Conservation (phyloP, 2,888 invertebrate species). For the Odiellus spinosus region DNA sequence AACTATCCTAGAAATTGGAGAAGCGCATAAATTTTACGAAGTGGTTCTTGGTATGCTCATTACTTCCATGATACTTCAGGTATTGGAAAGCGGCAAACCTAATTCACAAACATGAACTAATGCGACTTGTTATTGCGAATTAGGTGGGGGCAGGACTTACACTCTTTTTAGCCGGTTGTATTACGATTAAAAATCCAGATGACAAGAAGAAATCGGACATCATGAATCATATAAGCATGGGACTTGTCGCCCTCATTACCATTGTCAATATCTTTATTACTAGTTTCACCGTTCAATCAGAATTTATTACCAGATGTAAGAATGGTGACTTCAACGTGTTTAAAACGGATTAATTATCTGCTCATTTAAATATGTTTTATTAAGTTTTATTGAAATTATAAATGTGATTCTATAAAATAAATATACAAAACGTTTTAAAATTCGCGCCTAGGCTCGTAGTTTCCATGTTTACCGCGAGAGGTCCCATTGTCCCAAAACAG, state of each 20-base stretch:
- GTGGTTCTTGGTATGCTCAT: slow-evolving; percentile 14
- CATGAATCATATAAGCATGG: slow-evolving; percentile 17
- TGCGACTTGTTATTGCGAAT: slow-evolving; percentile 4
- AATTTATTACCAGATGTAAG: too few relatives aligned
- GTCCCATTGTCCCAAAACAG: too few relatives aligned
- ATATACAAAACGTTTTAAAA: too few relatives aligned
- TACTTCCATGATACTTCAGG: slow-evolving; percentile 16
- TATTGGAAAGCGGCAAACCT: background rate
- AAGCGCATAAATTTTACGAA: slow-evolving; percentile 13
- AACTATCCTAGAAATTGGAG: slow-evolving; percentile 16
- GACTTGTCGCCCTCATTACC: slow-evolving; percentile 17
- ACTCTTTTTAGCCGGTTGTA: slow-evolving; percentile 17
- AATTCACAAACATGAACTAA: too few relatives aligned
- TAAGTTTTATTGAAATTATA: too few relatives aligned
- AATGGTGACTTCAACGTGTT: too few relatives aligned
- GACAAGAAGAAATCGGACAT: slow-evolving; percentile 10
- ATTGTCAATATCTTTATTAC: slow-evolving; percentile 18
- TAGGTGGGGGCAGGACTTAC: slow-evolving; percentile 16
- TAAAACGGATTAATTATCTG: too few relatives aligned
- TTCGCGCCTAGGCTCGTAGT: too few relatives aligned
- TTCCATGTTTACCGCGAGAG: too few relatives aligned
- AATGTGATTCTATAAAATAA: too few relatives aligned
- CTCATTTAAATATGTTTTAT: too few relatives aligned
- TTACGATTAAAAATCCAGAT: slow-evolving; percentile 3
- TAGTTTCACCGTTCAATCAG: slow-evolving; percentile 5